Base-by-base conservation (phyloP, 2,888 invertebrate genomes). In the Celastrina argiolus region DNA sequence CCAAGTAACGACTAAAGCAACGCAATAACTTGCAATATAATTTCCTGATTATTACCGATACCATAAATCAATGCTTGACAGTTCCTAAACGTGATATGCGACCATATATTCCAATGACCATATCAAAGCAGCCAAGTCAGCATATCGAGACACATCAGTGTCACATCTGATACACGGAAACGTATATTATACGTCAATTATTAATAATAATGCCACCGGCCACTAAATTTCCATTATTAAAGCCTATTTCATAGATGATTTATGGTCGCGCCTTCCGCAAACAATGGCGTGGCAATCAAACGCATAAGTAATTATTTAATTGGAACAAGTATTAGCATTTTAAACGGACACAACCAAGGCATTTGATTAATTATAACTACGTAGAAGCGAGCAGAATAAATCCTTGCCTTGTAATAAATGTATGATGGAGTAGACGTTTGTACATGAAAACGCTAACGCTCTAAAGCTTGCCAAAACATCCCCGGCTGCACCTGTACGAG, bases 271-370 rank as follows among this genome's bases (percentile, higher is more conserved):
- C 59, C 59, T 59, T 59, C 59, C 59, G 36, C 61, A 36, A 61
- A 61, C 61, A 61, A 61, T 26, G 22, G 36, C 39, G 7, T 39
- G 14, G 39, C 61, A 22, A 61, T 61, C 39, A 39, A 39, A 61
- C 18, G 61, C 39, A 61, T 61, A 61, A 59, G 16, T 34, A 63
- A 45, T 63, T 63, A 12, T 63, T 45, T 63, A 28, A 45, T 42
- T 63, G 63, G 42, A 41, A 42, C 42, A 28, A 14, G 45, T 63
- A 63, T 63, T 63, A n/a, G 45, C 42, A 45, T 63, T 63, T 39
- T 22, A 61, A 39, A 36, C 12, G 6, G 22, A 51, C 22, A 22
- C 12, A 31, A 2, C 31, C 7, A 5, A 51, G 51, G 7, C 10
- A 51, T 51, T 51, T 22, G 16, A 45, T 16, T 45, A 3, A 51